These are phyloP conservation scores for Emberiza fucata DNA, from an alignment of 2,113 vertebrate genomes.

Conservation along the genomic window DNA sequence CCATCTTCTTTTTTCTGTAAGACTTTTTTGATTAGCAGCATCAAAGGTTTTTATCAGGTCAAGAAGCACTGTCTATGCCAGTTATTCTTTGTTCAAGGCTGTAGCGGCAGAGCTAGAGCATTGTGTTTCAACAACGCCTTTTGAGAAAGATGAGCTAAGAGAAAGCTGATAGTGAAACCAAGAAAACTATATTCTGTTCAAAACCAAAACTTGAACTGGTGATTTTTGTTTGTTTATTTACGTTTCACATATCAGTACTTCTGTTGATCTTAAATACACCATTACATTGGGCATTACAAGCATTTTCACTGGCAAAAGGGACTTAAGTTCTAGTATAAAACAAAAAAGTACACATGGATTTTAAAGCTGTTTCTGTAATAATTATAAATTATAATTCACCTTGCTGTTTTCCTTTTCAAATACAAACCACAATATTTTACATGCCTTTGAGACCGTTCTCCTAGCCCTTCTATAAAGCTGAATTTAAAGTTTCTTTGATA, in stretches of 20 bases:
- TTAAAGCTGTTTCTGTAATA: neutral
- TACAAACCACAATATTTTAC: neutral
- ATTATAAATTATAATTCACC: neutral
- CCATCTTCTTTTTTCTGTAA: neutral
- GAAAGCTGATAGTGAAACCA: constrained; percentile 16
- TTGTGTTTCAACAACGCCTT: constrained; percentile 27
- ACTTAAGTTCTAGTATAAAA: neutral
- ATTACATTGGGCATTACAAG: neutral
- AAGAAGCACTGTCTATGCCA: neutral
- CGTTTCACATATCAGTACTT: neutral
- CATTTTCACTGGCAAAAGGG: neutral
- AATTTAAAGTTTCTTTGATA: neutral
- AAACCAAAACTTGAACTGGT: neutral
- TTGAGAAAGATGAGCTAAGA: constrained; percentile 19
- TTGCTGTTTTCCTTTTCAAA: neutral
- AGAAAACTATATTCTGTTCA: neutral
- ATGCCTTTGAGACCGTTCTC: neutral
- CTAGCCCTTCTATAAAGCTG: neutral
- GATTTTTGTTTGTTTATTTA: neutral
- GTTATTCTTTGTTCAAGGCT: constrained; percentile 28
- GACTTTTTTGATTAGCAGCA: constrained; percentile 12
- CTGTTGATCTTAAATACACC: neutral
- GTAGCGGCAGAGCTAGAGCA: neutral
- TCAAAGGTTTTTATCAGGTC: constrained; percentile 20
- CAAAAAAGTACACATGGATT: neutral